Conservation (phyloP, 1,140 invertebrate genomes). For the Macrotrachela quadricornifera region DNA sequence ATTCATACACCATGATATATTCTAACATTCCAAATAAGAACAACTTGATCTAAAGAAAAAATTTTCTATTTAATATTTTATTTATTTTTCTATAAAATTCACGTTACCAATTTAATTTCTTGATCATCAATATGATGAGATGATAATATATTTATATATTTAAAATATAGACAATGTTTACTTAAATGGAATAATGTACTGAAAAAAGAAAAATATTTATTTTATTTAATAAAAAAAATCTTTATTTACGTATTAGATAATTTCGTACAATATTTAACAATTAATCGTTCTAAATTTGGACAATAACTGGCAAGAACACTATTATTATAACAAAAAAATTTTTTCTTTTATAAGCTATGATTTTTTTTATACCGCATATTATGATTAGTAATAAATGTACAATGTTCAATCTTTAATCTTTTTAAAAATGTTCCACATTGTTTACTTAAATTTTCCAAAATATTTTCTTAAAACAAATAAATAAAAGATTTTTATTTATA, state of each 20-base stretch:
- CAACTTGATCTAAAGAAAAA: conserved; percentile 50
- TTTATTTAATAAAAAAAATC: background rate
- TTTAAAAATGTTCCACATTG: conserved; percentile 91
- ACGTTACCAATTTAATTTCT: conserved; percentile 60
- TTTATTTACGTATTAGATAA: conserved; percentile 56
- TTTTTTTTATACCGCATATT: conserved; percentile 45
- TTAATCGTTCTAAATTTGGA: conserved; percentile 82
- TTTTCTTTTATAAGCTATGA: background rate
- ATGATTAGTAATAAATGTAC: conserved; percentile 77
- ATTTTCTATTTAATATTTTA: background rate
- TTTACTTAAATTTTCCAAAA: conserved; percentile 89
- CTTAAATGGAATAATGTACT: conserved; percentile 43
- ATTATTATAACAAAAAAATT: conserved; percentile 12
- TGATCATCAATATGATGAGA: conserved; percentile 74
- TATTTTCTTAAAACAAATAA: conserved; percentile 48
- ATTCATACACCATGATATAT: conserved; percentile 85
- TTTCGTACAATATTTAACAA: conserved; percentile 83
- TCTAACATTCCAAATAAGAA: conserved; percentile 61
- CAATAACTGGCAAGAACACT: conserved; percentile 58
- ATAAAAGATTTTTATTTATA: too few relatives aligned
- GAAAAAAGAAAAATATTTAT: conserved; percentile 12
- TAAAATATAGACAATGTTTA: conserved; percentile 63
- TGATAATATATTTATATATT: conserved; percentile 68
- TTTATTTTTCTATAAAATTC: conserved; percentile 8
- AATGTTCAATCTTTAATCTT: conserved; percentile 71